Evolutionary conservation across 2,888 invertebrate species (phyloP), one percentile per base, ranked within the genome.

Genomic region (Campoplex nolae): DNA sequence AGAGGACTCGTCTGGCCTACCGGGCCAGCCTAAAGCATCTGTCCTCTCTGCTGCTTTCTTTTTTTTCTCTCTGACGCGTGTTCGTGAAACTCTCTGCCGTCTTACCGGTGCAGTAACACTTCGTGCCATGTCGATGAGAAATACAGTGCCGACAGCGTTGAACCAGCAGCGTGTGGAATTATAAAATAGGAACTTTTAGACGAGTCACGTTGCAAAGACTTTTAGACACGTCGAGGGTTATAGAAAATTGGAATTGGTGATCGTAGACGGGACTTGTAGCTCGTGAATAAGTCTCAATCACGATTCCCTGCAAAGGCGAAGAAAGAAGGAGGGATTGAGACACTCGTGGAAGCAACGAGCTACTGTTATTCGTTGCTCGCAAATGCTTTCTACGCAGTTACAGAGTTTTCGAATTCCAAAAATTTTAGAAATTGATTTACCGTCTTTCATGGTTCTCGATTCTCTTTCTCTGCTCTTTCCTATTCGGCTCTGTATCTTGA

Each of bases 361-460:
- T 78, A 42, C 75, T 32, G 45, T 84, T 82, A 87, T 87, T 87
- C 79, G 70, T 83, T 85, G 78, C 84, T 87, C 76, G 23, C 23
- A 76, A 87, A 84, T 85, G 67, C 76, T 71, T 56, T 42, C 58
- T 62, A 58, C 45, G 1, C 9, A 32, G 48, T 82, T 35, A 54
- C 77, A 18, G 45, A 45, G 51, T 51, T 54, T 71, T 35, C 32
- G 45, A 68, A 67, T 70, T 70, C 35, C 42, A 32, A 70, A 79
- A 70, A 84, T 76, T 87, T 54, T 32, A 58, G 45, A 32, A 67
- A 70, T 70, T 7, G 35, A 51, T 32, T 71, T 76, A 56, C 18
- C n/a, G n/a, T 38, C 13, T 56, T 77, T 65, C 35, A 45, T 35
- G 42, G 18, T 48, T 16, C 48, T 70, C 48, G 32, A n/a, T 38